Evolutionary conservation across 2,888 invertebrate species (phyloP), one percentile per base, ranked within the genome.

Genomic region (Microplitis manilae): DNA sequence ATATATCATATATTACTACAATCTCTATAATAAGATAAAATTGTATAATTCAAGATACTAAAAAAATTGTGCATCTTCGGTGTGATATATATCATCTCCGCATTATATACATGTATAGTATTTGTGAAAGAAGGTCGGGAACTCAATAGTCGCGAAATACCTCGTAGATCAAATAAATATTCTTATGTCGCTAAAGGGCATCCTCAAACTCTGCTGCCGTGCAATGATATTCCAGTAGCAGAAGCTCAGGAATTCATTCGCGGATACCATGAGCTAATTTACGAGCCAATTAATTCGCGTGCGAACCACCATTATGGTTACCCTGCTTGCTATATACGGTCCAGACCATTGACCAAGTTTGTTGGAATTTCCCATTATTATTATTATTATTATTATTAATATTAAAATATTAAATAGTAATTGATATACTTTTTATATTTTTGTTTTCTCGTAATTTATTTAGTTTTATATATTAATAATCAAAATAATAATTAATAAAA

Each of bases 221-320:
- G 72, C 30, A 70, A 30, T 50, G 50, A 50, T 8, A 50, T 13
- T 2, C 13, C 50, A 50, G 13, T 6, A 50, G 50, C 9, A 50
- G 9, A 9, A 50, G 50, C 13, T 13, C 9, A 13, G 68, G 67
- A 67, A 70, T 65, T 74, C 74, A 74, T 75, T 77, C 74, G 68
- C 9, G 74, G 74, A 77, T 77, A 77, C 70, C 70, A 65, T 50
- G 68, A 81, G 85, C 83, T 88, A 88, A 89, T 89, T 89, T 89
- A 89, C 88, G 88, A 86, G 85, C 87, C 88, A 87, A 89, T 89
- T 89, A 89, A 89, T 89, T 89, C 67, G 69, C 59, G 64, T 41
- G 39, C 60, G 70, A 68, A 60, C 68, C 39, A 62, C 61, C 61
- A 39, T 30, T n/a, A n/a, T 2, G 71, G 39, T n/a, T 61, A 4